Base-by-base conservation (phyloP, 2,888 invertebrate genomes). In the Drosophila colorata region DNA sequence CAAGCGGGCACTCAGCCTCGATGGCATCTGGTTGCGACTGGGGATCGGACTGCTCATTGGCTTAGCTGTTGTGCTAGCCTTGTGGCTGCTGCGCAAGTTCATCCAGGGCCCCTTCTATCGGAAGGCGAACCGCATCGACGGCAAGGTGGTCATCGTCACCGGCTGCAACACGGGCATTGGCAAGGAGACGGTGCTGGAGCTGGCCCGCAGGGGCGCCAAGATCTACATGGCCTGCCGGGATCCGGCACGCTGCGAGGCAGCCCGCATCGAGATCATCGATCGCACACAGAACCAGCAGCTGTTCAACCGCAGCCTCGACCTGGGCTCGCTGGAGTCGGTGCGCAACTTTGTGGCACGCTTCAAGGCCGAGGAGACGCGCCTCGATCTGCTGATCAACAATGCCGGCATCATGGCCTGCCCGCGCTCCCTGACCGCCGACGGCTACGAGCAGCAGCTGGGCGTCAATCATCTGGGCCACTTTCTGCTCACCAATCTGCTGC, bases 181-280 rank as follows among this genome's bases (percentile, higher is more conserved):
- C 38, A 95, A 94, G 91, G 96, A 95, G 91, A 95, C 95, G 0
- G 95, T 94, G 0, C 92, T 93, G 91, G 95, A 95, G 86, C 93
- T 97, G 88, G 97, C 97, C 0, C 93, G 93, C 52, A 93, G 96
- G 52, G 95, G 95, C 7, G 97, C 96, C 4, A 96, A 95, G 93
- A 95, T 97, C 77, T 95, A 97, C 87, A 96, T 98, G 96, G 97
- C 97, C 6, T 97, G 97, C 86, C 94, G 97, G 52, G 94, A 97
- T 93, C 93, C 97, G 93, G 91, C 93, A 43, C 94, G 94, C 88
- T 97, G 97, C 92, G 96, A 97, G 93, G 92, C 92, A n/a, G 93
- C 94, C 43, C 94, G 96, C 0, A 93, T 94, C 85, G 95, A 96
- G 80, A 96, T 97, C 70, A 96, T 97, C 47, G 90, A 96, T 70